Evolutionary conservation across 2,797 vertebrate species (phyloP).

Genomic region (Melanotaenia nigrans): DNA sequence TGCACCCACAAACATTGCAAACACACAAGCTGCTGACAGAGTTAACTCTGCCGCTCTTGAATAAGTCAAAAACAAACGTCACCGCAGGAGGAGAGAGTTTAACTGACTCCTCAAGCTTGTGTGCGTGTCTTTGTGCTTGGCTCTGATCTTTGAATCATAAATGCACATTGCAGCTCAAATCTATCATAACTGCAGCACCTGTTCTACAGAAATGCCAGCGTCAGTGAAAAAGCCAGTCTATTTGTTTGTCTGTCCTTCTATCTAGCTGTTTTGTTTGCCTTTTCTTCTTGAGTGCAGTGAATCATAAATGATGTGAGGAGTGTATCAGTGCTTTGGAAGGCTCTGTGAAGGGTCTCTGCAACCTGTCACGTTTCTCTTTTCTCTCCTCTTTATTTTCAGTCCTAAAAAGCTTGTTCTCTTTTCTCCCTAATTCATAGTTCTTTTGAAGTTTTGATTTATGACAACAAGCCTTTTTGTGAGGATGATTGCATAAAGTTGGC

Average conservation of each 20-base stretch:
- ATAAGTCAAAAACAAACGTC: slow-evolving; percentile 48
- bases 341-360: slow-evolving; percentile 45
- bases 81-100: slow-evolving; percentile 44
- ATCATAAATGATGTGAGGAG: slow-evolving; percentile 65
- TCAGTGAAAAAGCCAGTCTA: slow-evolving; percentile 53
- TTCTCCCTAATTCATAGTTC: slow-evolving; percentile 6
- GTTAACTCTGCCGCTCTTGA: slow-evolving; percentile 40
- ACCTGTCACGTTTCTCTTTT: slow-evolving; percentile 56
- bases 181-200: slow-evolving; percentile 58
- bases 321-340: slow-evolving; percentile 39
- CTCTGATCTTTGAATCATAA: slow-evolving; percentile 44
- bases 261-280: slow-evolving; percentile 51
- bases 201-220: slow-evolving; percentile 53
- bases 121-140: slow-evolving; percentile 24
- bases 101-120: slow-evolving; percentile 48
- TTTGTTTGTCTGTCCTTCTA: slow-evolving; percentile 45
- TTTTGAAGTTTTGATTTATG: slow-evolving; percentile 42
- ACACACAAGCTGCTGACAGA: slow-evolving; percentile 20
- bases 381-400: slow-evolving; percentile 35
- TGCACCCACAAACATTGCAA: slow-evolving; percentile 38
- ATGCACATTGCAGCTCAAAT: slow-evolving; percentile 50
- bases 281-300: slow-evolving; percentile 56
- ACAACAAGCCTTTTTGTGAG: slow-evolving; percentile 47
- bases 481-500: slow-evolving; percentile 48
- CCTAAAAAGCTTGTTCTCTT: slow-evolving; percentile 12